A percentile compares a stretch with the other conserved stretches of the same genome.
Conservation (phyloP, 2,888 invertebrate genomes). For the Lasiommata megera region DNA sequence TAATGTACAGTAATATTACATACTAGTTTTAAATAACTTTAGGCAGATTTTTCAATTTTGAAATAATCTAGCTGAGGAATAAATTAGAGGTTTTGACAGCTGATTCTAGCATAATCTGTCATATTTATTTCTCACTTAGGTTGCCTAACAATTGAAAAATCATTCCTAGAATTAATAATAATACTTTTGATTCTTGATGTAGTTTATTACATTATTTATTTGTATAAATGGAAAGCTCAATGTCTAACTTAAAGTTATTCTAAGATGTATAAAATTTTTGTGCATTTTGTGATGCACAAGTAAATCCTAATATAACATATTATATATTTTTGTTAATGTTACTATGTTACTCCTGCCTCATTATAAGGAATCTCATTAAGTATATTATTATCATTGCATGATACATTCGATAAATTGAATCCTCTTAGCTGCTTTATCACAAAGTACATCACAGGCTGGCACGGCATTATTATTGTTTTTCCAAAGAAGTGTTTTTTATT, state of each 20-base stretch:
- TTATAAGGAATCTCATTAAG: constrained; percentile 69
- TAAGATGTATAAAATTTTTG: constrained; percentile 61
- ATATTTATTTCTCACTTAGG: too few species aligned
- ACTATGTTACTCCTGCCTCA: constrained; percentile 72
- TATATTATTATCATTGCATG: constrained; percentile 25
- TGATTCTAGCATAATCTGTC: too few species aligned
- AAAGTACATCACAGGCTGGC: constrained; percentile 46
- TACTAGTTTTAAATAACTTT: constrained; percentile 56
- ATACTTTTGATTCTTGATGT: constrained; percentile 48
- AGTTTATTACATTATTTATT: constrained; percentile 71
- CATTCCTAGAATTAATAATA: constrained; percentile 33
- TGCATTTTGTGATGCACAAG: constrained; percentile 67
- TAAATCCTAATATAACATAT: constrained; percentile 61
- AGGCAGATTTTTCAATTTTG: too few species aligned
- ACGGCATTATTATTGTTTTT: constrained; percentile 24
- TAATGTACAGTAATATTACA: constrained; percentile 41
- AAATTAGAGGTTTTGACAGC: too few species aligned
- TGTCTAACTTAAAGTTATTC: constrained; percentile 76
- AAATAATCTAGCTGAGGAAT: too few species aligned
- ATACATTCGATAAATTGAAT: constrained; percentile 28
- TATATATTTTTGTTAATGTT: constrained; percentile 68
- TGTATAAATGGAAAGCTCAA: constrained; percentile 80
- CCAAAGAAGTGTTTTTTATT: too few species aligned
- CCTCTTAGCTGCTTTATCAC: constrained; percentile 48
- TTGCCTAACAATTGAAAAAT: constrained; percentile 26